Evolutionary conservation across 2,113 vertebrate species (phyloP).

Genomic region (Prietella phreatophila): DNA sequence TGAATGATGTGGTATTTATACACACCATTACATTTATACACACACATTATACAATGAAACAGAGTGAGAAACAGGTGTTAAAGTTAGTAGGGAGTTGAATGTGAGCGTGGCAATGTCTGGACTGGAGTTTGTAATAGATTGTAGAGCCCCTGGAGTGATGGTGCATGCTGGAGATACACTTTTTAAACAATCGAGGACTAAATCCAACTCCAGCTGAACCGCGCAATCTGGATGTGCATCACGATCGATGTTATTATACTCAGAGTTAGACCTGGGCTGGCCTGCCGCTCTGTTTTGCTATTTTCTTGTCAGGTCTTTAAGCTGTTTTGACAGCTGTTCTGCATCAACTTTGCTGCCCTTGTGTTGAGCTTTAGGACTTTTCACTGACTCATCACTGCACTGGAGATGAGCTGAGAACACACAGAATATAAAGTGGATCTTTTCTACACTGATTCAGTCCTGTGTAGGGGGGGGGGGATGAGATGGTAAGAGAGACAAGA

Average conservation of each 20-base stretch:
- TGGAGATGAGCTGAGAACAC: constrained; percentile 14
- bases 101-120: not conserved
- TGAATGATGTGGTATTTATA: not conserved
- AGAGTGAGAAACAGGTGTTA: not conserved
- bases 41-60: not conserved
- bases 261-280: not conserved
- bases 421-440: constrained; percentile 22
- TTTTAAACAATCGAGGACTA: constrained; percentile 4
- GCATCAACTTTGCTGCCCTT: constrained; percentile 11
- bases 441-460: not conserved
- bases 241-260: constrained; percentile 22
- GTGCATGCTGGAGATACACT: not conserved
- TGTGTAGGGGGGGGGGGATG: not conserved
- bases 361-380: constrained; percentile 16
- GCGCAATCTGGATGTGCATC: constrained; percentile 1
- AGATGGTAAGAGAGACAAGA: not conserved
- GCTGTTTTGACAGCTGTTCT: constrained; percentile 27
- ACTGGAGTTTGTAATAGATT: not conserved
- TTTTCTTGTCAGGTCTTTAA: constrained; percentile 10
- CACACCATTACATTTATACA: not conserved
- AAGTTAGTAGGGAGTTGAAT: not conserved
- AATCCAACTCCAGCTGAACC: not conserved
- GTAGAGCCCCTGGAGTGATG: not conserved
- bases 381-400: constrained; percentile 21
- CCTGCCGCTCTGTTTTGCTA: not conserved